Base-by-base conservation (phyloP, 2,113 vertebrate species). In the Chaenogobius annularis region DNA sequence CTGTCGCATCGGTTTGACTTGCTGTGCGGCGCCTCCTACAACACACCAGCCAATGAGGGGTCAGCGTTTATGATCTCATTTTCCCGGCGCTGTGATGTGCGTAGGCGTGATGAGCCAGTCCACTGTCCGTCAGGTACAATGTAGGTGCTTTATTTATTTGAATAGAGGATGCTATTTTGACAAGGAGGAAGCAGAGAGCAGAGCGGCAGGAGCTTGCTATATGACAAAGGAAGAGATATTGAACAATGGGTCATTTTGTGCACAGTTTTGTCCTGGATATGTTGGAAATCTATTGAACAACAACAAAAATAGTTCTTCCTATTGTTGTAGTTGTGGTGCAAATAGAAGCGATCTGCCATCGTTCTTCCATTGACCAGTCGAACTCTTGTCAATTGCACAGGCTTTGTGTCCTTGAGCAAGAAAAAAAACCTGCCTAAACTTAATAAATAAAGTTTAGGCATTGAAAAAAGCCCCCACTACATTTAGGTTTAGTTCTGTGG, bases 111-210 rank as follows among this genome's bases (percentile, higher is more conserved):
- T 81, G 70, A 61, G 48, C 70, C 72, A 75, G 82, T 81, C 11
- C 75, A 61, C 74, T 46, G 79, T 68, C 81, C 70, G 20, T 23
- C 22, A 79, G 74, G 75, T 88, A 85, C 50, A 84, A 88, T 88
- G 86, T 87, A 88, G 80, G 56, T 13, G 10, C 67, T 80, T 85
- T 84, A 77, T 90, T 91, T 89, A 88, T 86, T 87, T 73, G 72
- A 83, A 86, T 90, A 83, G 83, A 58, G 48, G 13, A 68, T 86
- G 81, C 80, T 81, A 84, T 81, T 78, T 79, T 70, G 80, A 83
- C 79, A 76, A 74, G 72, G 77, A 74, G 56, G 71, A 70, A 54
- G 73, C 46, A 13, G 44, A 72, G 68, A 66, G 68, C 72, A 69
- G 81, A 10, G 46, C 83, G 74, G 20, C 61, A 10, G 71, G 79